Percentiles rank a stretch among this genome's conserved stretches.
Conservation (phyloP, 2,888 invertebrate genomes). For the Apamea anceps region DNA sequence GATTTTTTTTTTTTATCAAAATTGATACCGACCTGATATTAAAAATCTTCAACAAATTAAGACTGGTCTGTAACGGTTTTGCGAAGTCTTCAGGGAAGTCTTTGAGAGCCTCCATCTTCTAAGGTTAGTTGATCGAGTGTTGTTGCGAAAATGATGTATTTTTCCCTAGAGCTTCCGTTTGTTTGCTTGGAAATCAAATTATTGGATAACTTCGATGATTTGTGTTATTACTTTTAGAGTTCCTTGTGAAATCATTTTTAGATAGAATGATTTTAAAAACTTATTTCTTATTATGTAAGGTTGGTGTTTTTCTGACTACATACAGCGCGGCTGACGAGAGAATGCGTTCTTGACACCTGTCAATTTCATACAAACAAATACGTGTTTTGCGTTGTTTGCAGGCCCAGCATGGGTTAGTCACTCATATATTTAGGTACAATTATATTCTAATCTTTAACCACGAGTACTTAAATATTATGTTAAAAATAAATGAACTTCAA, state of each 20-base stretch:
- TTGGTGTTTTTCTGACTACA: not conserved
- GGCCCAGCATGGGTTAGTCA: not conserved
- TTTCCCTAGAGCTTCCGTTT: constrained; percentile 32
- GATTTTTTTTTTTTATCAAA: not conserved
- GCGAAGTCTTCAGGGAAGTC: constrained; percentile 69
- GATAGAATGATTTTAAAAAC: not conserved
- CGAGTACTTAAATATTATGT: too few species aligned
- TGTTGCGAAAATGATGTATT: constrained; percentile 47
- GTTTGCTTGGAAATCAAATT: constrained; percentile 31
- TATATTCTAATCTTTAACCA: not conserved
- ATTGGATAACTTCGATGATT: constrained; percentile 24
- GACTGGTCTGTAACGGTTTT: constrained; percentile 61
- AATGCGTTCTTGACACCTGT: too few species aligned
- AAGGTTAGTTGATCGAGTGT: constrained; percentile 49
- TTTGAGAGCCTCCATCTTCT: constrained; percentile 59
- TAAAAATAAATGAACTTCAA: not conserved
- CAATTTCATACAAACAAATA: too few species aligned
- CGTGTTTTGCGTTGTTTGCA: too few species aligned
- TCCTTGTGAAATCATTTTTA: not conserved
- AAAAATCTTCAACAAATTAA: constrained; percentile 59
- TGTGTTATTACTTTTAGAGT: constrained; percentile 46
- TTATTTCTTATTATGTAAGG: too few species aligned
- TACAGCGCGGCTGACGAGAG: too few species aligned
- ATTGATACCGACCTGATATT: constrained; percentile 64
- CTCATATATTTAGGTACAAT: not conserved